Conservation (phyloP, 2,113 vertebrate species). For the Hassar affinis region DNA sequence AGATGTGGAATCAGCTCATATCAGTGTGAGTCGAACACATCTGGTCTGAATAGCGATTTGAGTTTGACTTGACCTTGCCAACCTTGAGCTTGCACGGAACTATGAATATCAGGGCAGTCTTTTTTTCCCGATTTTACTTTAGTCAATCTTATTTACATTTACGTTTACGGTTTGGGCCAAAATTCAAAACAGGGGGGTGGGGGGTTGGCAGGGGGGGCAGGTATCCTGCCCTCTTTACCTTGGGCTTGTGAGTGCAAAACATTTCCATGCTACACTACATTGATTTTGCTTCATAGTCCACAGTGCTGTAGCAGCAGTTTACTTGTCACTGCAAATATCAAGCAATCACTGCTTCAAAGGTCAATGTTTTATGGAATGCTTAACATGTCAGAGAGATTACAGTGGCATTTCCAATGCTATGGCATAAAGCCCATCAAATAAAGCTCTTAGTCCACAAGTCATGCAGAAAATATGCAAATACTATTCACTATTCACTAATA, state of each 20-base stretch:
- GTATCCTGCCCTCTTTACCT: conserved; percentile 14
- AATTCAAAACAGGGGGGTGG: conserved; percentile 8
- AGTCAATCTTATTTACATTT: conserved; percentile 17
- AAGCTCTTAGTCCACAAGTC: not conserved
- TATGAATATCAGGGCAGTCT: conserved; percentile 9
- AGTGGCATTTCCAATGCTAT: conserved; percentile 47
- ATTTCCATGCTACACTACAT: conserved; percentile 47
- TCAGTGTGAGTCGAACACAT: not conserved
- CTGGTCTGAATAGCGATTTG: not conserved
- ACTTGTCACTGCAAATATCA: conserved; percentile 68
- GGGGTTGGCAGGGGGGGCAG: not conserved
- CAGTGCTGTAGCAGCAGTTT: conserved; percentile 55
- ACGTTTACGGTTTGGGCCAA: not conserved
- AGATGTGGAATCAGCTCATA: not conserved
- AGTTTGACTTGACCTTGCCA: not conserved
- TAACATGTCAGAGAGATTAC: conserved; percentile 61
- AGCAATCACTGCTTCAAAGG: conserved; percentile 61
- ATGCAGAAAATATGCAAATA: conserved; percentile 9
- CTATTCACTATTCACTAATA: conserved; percentile 1
- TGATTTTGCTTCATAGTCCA: conserved; percentile 59
- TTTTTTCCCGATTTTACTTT: conserved; percentile 25
- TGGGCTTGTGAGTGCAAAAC: conserved; percentile 37
- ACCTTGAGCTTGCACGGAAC: not conserved
- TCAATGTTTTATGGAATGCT: conserved; percentile 65
- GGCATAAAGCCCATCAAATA: conserved; percentile 36